Base-by-base conservation (phyloP, 2,113 vertebrate genomes). In the Bostrychus sinensis region DNA sequence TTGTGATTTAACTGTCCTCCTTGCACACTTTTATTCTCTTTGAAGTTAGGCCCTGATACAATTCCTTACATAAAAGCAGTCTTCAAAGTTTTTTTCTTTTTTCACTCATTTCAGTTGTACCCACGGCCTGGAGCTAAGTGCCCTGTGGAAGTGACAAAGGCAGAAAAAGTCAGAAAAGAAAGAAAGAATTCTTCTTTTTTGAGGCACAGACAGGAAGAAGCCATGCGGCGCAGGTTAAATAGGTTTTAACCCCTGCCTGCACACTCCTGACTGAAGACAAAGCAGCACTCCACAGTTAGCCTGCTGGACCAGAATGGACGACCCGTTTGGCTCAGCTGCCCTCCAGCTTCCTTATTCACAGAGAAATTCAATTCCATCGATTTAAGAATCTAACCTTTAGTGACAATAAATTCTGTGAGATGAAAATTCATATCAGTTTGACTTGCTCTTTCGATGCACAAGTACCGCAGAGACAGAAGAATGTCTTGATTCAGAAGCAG, bases 11-110 rank as follows among this genome's bases (percentile, higher is more conserved):
- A 14, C 20, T 36, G 73, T 86, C 84, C 70, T 88, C 80, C 71
- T 70, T 68, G 59, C 67, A 58, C 66, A 59, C 70, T 61, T 67
- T 32, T 32, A 43, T 48, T 77, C 46, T 43, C 78, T 92, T 89
- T 92, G 86, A 91, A 86, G 86, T 89, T 8, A n/a, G 67, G 69
- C 84, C 78, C 86, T 92, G 88, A 90, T 92, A 92, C 89, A 88
- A 77, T 80, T 87, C 88, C 81, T 66, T 32, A 82, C 62, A 75
- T 89, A 80, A 88, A 92, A 91, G 83, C 72, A 58, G 83, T 86
- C 86, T 89, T 88, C 81, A 89, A 51, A 89, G 72, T 89, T 72
- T 75, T 36, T 39, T 38, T 32, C 30, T 68, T 54, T 56, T 53
- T 19, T 57, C 68, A 41, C 38, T 72, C 72, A 13, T 54, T 69